phyloP scores from a whole-genome alignment of 2,888 invertebrate genomes.

The Drosophila putrida region DNA sequence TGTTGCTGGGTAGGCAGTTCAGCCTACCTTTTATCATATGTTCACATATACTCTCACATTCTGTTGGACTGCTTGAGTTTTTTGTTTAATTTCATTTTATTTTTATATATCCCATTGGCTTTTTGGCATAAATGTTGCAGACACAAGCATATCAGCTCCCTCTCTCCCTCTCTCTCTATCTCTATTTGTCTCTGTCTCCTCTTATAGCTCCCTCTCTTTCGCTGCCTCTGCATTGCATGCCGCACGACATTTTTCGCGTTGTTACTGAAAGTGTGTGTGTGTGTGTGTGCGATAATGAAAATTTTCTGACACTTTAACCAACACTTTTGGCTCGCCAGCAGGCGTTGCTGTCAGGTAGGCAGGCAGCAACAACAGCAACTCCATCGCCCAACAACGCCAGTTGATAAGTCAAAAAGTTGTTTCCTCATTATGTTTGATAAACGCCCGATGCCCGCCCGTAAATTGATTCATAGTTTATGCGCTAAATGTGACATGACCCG shows the following conservation, averaged over 20 bases:
- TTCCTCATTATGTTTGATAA: slow-evolving; percentile 80
- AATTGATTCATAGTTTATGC: slow-evolving; percentile 81
- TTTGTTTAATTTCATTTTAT: slow-evolving; percentile 41
- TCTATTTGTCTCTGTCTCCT: slow-evolving; percentile 19
- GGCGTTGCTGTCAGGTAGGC: slow-evolving; percentile 61
- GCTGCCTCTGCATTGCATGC: slow-evolving; percentile 72
- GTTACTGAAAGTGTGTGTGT: slow-evolving; percentile 29
- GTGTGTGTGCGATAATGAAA: slow-evolving; percentile 76
- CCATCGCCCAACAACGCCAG: slow-evolving; percentile 43
- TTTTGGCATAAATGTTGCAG: slow-evolving; percentile 81
- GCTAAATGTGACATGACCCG: slow-evolving; percentile 82
- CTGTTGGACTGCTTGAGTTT: slow-evolving; percentile 25
- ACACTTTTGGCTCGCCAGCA: slow-evolving; percentile 75
- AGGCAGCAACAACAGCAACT: slow-evolving; percentile 34
- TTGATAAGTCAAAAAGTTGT: slow-evolving; percentile 78
- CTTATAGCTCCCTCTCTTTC: slow-evolving; percentile 26
- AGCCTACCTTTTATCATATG: slow-evolving; percentile 72
- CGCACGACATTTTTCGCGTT: slow-evolving; percentile 75
- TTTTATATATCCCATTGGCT: slow-evolving; percentile 68
- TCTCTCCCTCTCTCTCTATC: slow-evolving; percentile 14
- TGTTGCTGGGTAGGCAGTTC: slow-evolving; percentile 53
- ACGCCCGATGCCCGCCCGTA: slow-evolving; percentile 71
- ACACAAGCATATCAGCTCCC: slow-evolving; percentile 65
- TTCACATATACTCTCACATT: slow-evolving; percentile 21
- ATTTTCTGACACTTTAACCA: slow-evolving; percentile 81